These are phyloP conservation scores for Neomorphus geoffroyi DNA, from an alignment of 2,797 vertebrate species.

Conservation along the genomic window DNA sequence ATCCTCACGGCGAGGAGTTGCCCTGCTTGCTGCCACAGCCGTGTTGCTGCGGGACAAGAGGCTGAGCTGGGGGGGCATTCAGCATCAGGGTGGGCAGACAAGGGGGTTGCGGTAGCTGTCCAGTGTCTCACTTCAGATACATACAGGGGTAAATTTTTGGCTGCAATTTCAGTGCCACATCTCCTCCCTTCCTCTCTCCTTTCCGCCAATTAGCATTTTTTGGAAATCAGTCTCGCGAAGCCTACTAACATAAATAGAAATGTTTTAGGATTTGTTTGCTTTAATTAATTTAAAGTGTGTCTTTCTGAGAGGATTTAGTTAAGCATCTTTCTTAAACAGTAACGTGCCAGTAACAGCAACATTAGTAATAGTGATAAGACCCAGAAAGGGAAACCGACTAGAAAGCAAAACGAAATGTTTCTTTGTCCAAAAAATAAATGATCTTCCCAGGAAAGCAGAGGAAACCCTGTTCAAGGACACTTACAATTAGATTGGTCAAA, in stretches of 20 bases:
- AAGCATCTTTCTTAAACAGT: constrained; percentile 45
- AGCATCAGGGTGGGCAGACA: no score
- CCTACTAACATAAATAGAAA: constrained; percentile 12
- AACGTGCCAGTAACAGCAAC: constrained; percentile 56
- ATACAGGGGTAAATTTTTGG: neutral
- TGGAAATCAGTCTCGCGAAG: neutral
- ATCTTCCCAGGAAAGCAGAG: neutral
- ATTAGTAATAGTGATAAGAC: constrained; percentile 37
- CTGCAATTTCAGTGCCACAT: neutral
- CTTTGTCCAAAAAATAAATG: constrained; percentile 39
- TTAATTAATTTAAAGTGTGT: constrained; percentile 34
- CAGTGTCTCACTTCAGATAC: neutral
- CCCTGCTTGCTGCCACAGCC: neutral
- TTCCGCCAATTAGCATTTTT: constrained; percentile 29
- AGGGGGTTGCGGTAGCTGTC: neutral
- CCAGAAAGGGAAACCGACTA: constrained; percentile 18
- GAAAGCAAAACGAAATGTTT: constrained; percentile 24
- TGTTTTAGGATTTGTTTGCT: constrained; percentile 56
- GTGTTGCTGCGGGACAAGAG: accelerated
- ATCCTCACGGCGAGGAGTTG: accelerated
- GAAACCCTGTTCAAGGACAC: neutral
- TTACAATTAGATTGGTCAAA: neutral
- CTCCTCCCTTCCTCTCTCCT: constrained; percentile 47
- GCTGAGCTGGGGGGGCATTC: accelerated
- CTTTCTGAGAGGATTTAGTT: constrained; percentile 52